Conservation (phyloP, 2,888 invertebrate genomes). For the Neoascia interrupta region DNA sequence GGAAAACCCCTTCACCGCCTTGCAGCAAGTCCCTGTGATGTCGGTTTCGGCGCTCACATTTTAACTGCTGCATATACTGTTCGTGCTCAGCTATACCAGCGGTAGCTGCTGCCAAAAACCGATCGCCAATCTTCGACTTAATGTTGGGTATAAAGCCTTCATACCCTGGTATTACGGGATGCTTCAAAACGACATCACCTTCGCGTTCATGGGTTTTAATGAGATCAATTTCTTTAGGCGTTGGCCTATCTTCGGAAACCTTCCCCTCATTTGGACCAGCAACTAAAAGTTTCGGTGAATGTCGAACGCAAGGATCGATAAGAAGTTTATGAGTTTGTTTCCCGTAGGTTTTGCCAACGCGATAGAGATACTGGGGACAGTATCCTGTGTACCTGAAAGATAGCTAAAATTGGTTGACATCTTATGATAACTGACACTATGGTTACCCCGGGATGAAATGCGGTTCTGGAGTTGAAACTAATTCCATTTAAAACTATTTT, state of each 20-base stretch:
- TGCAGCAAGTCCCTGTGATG: conserved; percentile 74
- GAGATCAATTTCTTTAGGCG: conserved; percentile 84
- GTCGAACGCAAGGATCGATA: conserved; percentile 86
- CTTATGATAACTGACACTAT: not conserved
- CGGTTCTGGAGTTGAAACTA: conserved; percentile 83
- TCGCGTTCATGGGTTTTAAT: conserved; percentile 84
- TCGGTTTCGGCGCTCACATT: conserved; percentile 79
- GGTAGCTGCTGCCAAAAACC: conserved; percentile 86
- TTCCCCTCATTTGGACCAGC: conserved; percentile 80
- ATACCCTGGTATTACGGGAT: conserved; percentile 88
- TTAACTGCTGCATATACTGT: conserved; percentile 82
- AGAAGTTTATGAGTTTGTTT: conserved; percentile 87
- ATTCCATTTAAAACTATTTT: conserved; percentile 73
- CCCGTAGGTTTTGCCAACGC: conserved; percentile 88
- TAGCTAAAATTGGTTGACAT: not conserved
- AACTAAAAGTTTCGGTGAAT: conserved; percentile 85
- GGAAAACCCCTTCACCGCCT: conserved; percentile 73
- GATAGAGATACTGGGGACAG: conserved; percentile 87
- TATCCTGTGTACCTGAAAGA: conserved; percentile 86
- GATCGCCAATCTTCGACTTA: conserved; percentile 85
- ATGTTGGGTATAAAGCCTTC: conserved; percentile 85
- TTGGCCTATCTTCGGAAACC: conserved; percentile 82
- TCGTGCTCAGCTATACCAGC: conserved; percentile 88
- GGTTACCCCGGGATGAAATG: conserved; percentile 87
- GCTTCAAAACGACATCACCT: conserved; percentile 85